A percentile compares a stretch with the other conserved stretches of the same genome.
Evolutionary conservation across 2,797 vertebrate genomes (phyloP).

Genomic region (Manis javanica): DNA sequence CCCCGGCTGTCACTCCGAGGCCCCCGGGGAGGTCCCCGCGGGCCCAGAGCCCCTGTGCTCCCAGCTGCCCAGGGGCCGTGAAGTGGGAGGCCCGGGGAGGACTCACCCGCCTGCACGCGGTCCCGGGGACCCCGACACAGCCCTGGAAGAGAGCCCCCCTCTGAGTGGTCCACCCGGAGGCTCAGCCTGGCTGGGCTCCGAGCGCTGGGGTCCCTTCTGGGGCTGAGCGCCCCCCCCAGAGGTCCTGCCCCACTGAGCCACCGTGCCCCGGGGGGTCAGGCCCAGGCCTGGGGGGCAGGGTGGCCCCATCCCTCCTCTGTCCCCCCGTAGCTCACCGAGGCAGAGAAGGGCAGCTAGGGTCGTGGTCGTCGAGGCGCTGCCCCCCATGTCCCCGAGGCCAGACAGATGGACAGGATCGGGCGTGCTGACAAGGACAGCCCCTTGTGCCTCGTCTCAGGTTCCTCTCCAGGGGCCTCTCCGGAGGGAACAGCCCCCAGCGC

Average conservation of each 20-base stretch:
- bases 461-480: too few relatives aligned
- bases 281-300: neutral
- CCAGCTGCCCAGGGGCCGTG: rapidly evolving
- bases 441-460: rapidly evolving
- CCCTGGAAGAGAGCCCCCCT: neutral
- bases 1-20: neutral
- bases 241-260: rapidly evolving
- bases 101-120: neutral
- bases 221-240: neutral
- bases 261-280: neutral
- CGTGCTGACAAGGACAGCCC: too few relatives aligned
- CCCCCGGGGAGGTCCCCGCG: neutral
- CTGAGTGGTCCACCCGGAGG: rapidly evolving
- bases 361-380: rapidly evolving
- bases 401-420: rapidly evolving
- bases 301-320: rapidly evolving
- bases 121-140: rapidly evolving
- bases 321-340: neutral
- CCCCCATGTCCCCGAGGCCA: neutral
- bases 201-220: neutral
- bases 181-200: neutral
- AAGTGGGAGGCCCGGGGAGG: neutral
- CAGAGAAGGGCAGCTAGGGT: neutral
- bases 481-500: neutral
- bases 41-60: too few relatives aligned